These are phyloP conservation scores for Cavia porcellus DNA, from an alignment of 2,113 vertebrate species.

Conservation along the genomic window DNA sequence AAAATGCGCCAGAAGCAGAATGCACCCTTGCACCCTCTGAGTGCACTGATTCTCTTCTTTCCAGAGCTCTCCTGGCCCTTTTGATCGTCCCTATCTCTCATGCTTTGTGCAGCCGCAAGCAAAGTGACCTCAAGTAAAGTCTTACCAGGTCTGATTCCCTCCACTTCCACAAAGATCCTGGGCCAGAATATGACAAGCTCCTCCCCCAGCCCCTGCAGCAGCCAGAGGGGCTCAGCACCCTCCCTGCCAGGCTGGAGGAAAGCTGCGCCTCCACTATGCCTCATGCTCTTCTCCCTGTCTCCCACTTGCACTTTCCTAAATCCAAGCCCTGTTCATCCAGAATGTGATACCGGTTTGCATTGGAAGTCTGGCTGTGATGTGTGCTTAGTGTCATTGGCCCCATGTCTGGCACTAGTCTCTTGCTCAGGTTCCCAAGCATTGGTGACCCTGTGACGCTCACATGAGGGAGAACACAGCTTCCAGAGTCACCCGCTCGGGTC, in stretches of 20 bases:
- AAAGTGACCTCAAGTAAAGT: conserved; percentile 74
- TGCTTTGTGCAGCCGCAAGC: not conserved
- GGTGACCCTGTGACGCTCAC: fast-evolving
- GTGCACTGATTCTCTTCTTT: not conserved
- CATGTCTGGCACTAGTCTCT: fast-evolving
- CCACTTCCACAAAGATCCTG: conserved; percentile 59
- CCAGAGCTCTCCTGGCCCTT: not conserved
- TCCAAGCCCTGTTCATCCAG: not conserved
- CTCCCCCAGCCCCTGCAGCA: conserved; percentile 34
- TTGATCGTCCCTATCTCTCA: conserved; percentile 27
- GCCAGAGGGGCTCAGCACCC: conserved; percentile 55
- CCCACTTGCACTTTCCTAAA: not conserved
- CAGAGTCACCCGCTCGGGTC: fast-evolving
- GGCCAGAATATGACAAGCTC: conserved; percentile 26
- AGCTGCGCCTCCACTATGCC: not conserved
- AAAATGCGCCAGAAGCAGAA: not conserved
- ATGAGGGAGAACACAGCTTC: not conserved
- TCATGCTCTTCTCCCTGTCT: not conserved
- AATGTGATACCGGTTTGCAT: not conserved
- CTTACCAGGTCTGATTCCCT: conserved; percentile 55
- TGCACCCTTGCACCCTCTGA: not conserved
- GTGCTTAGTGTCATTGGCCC: not conserved
- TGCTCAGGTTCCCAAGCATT: not conserved
- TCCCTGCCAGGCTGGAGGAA: not conserved
- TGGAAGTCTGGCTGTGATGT: not conserved